Conservation (phyloP, 2,797 vertebrate genomes). For the Steatocranus sp. region DNA sequence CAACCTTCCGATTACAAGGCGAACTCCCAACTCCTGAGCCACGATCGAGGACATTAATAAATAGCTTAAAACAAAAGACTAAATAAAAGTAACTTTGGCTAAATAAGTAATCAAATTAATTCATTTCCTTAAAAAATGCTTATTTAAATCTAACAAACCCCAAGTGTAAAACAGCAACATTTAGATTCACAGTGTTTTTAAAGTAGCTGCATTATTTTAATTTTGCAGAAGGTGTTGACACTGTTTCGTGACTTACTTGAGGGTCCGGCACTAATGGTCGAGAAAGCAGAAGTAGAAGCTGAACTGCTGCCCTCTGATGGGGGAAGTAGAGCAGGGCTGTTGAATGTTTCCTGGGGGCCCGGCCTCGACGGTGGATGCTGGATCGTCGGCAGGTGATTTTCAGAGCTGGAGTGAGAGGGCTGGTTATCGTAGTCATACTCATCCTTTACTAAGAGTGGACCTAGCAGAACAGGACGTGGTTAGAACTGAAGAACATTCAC, state of each 20-base stretch:
- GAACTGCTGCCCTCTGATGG: constrained; percentile 82
- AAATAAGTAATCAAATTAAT: not conserved
- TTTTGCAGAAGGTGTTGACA: not conserved
- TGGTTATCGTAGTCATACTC: constrained; percentile 94
- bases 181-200: not conserved
- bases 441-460: constrained; percentile 91
- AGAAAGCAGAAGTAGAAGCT: constrained; percentile 84
- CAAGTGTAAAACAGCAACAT: not conserved
- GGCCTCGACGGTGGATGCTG: constrained; percentile 89
- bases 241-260: constrained; percentile 80
- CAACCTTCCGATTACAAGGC: too few species aligned
- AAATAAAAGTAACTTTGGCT: not conserved
- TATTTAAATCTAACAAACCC: not conserved
- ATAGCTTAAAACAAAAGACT: not conserved
- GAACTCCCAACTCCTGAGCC: too few species aligned
- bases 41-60: too few species aligned
- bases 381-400: constrained; percentile 89
- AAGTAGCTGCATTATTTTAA: not conserved
- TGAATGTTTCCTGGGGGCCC: constrained; percentile 80
- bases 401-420: constrained; percentile 82
- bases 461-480: constrained; percentile 52
- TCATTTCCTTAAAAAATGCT: not conserved
- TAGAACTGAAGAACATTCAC: not conserved
- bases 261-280: constrained; percentile 89
- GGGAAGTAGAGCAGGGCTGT: constrained; percentile 80